Conservation (phyloP, 2,797 vertebrate genomes). For the Sarcoramphus papa region DNA sequence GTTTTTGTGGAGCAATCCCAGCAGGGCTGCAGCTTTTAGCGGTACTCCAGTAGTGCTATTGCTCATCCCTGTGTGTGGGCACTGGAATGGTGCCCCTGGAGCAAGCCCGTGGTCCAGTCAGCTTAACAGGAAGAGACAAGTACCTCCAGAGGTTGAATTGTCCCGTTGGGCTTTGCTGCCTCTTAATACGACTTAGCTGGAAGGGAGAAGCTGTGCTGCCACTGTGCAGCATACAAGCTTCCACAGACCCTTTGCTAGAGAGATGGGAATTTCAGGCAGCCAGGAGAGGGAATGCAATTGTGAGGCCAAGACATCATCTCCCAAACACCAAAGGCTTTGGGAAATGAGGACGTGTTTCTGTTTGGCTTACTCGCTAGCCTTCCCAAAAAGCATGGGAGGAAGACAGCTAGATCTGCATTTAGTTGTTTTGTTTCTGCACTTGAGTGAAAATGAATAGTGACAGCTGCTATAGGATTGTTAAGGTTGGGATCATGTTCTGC, state of each 20-base stretch:
- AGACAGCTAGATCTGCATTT: not conserved
- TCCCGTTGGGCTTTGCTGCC: not conserved
- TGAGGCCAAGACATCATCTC: not conserved
- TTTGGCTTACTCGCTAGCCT: not conserved
- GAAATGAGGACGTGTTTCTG: not conserved
- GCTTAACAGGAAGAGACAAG: not conserved
- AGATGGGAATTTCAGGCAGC: not conserved
- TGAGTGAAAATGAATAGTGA: not conserved
- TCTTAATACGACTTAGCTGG: not conserved
- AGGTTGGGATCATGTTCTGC: not conserved
- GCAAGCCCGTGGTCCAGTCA: not conserved
- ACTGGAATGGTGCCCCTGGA: not conserved
- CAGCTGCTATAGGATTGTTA: not conserved
- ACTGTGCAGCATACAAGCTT: not conserved
- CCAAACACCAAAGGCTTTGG: not conserved
- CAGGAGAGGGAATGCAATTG: not conserved
- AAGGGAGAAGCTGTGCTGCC: not conserved
- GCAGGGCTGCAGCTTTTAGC: not conserved
- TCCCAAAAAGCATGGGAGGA: not conserved
- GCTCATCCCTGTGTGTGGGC: not conserved
- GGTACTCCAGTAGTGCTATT: not conserved
- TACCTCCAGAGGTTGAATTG: not conserved
- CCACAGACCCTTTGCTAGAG: not conserved
- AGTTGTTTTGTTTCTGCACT: not conserved
- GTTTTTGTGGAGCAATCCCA: not conserved